Percentiles rank a stretch among this genome's conserved stretches.
Conservation (phyloP, 1,140 invertebrate genomes). For the Drosophila navojoa region DNA sequence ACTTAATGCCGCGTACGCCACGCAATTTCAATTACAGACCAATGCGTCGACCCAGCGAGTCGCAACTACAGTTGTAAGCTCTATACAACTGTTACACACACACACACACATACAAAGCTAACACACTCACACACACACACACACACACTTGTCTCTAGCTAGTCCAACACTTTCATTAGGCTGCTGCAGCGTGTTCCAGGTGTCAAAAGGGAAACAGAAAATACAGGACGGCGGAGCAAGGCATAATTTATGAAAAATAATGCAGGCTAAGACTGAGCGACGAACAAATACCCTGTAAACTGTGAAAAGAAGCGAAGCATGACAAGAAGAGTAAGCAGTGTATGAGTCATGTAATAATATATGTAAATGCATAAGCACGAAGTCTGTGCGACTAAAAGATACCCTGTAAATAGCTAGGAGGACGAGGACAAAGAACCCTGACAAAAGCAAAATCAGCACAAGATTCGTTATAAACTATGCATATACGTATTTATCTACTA, state of each 20-base stretch:
- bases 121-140: background rate
- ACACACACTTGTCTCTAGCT: background rate
- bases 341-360: too few relatives aligned
- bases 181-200: conserved; percentile 50
- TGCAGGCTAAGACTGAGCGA: background rate
- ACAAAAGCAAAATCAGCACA: too few relatives aligned
- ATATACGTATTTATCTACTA: too few relatives aligned
- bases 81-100: conserved; percentile 27
- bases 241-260: conserved; percentile 68
- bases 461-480: too few relatives aligned
- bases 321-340: too few relatives aligned
- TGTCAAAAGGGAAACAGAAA: conserved; percentile 47
- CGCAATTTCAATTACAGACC: conserved; percentile 77
- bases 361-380: too few relatives aligned
- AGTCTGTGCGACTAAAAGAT: too few relatives aligned
- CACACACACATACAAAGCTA: background rate
- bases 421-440: too few relatives aligned
- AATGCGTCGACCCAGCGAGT: conserved; percentile 11
- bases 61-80: conserved; percentile 48
- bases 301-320: background rate
- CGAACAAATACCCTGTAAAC: background rate
- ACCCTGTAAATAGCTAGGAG: too few relatives aligned
- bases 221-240: conserved; percentile 1
- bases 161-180: conserved; percentile 65
- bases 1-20: conserved; percentile 79